Conservation (phyloP, 2,797 vertebrate genomes). For the Gymnoscopelus braueri region DNA sequence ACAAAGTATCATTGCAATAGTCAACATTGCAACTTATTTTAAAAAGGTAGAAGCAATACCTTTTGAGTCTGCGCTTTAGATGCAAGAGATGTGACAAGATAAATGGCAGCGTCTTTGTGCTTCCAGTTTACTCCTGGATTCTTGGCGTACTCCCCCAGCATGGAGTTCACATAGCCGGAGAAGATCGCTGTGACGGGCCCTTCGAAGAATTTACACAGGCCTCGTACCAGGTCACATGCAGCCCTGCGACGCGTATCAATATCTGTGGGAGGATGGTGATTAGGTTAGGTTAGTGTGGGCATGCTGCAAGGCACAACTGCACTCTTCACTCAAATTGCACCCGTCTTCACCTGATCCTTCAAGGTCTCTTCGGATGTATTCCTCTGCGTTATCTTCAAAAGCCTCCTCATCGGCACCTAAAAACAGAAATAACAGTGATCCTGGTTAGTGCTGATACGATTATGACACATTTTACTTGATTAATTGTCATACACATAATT, state of each 20-base stretch:
- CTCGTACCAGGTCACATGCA: slow-evolving; percentile 96
- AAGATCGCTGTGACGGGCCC: slow-evolving; percentile 97
- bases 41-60: slow-evolving; percentile 70
- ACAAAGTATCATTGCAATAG: background rate
- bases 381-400: slow-evolving; percentile 99
- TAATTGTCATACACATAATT: too few relatives aligned
- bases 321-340: too few relatives aligned
- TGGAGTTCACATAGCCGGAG: slow-evolving; percentile 97
- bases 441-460: too few relatives aligned
- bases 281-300: background rate
- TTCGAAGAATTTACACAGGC: slow-evolving; percentile 97
- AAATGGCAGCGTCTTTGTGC: slow-evolving; percentile 98
- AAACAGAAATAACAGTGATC: slow-evolving; percentile 35
- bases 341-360: slow-evolving; percentile 90
- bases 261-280: slow-evolving; percentile 75
- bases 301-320: too few relatives aligned
- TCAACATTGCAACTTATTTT: background rate
- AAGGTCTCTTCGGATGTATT: slow-evolving; percentile 97
- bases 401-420: slow-evolving; percentile 98
- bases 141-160: slow-evolving; percentile 95
- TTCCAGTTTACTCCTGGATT: slow-evolving; percentile 96
- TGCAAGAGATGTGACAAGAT: slow-evolving; percentile 96
- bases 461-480: too few relatives aligned
- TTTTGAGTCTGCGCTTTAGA: slow-evolving; percentile 99
- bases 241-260: slow-evolving; percentile 97